Percentiles rank a stretch among this genome's conserved stretches.
phyloP scores from a whole-genome alignment of 2,888 invertebrate genomes.

The Phasia obesa region DNA sequence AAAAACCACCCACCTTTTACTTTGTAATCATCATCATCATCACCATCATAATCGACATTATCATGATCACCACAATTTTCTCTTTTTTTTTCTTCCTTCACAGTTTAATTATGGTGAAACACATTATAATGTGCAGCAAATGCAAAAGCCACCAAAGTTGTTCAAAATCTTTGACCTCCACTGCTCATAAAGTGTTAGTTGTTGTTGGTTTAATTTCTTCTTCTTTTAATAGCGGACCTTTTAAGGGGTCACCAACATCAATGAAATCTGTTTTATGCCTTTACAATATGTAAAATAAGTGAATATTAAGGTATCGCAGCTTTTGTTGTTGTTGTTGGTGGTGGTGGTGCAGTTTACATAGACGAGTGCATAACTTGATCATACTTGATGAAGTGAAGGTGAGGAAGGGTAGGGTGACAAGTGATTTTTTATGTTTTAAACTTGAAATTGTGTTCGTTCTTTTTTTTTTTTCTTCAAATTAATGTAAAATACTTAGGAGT shows the following conservation, averaged over 20 bases:
- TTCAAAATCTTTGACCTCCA: too few relatives aligned
- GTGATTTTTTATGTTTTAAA: background rate
- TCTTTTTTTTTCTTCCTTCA: background rate
- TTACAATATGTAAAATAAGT: background rate
- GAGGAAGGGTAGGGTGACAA: too few relatives aligned
- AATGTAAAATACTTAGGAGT: slow-evolving; percentile 3
- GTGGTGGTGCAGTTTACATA: background rate
- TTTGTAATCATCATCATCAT: slow-evolving; percentile 25
- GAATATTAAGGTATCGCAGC: background rate
- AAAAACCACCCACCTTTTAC: slow-evolving; percentile 47
- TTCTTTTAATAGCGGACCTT: background rate
- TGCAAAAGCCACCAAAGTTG: background rate
- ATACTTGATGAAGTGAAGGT: background rate
- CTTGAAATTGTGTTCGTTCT: background rate
- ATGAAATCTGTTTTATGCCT: too few relatives aligned
- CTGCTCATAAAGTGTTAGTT: background rate
- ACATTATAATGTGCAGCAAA: background rate
- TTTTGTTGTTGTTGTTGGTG: slow-evolving; percentile 20
- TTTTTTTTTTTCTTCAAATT: too few relatives aligned
- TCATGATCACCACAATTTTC: slow-evolving; percentile 20
- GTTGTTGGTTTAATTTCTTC: background rate
- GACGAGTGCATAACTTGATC: slow-evolving; percentile 14
- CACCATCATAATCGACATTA: slow-evolving; percentile 12
- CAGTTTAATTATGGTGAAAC: background rate
- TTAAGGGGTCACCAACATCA: background rate